Percentiles rank a stretch among this genome's conserved stretches.
Conservation (phyloP, 2,113 vertebrate species). For the Pomatostomus ruficeps region DNA sequence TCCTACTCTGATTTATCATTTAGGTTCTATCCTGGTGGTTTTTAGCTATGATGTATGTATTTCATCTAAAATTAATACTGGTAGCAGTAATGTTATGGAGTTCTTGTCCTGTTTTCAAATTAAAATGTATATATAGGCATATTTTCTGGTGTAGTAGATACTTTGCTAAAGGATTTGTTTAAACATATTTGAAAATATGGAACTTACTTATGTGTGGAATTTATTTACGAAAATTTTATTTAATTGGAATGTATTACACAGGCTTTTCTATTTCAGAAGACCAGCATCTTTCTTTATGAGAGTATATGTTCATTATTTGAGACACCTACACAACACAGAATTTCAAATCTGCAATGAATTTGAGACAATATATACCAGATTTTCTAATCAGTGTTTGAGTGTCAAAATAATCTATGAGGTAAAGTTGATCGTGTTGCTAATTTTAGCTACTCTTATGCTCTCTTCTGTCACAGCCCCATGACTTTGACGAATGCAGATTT, state of each 20-base stretch:
- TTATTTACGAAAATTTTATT: background rate
- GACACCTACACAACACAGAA: background rate
- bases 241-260: background rate
- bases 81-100: background rate
- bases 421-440: background rate
- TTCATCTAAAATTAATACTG: background rate
- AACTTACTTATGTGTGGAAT: background rate
- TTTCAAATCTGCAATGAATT: background rate
- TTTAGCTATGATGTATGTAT: background rate
- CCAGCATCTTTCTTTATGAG: background rate
- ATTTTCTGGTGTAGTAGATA: background rate
- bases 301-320: background rate
- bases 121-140: background rate
- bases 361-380: background rate
- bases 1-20: background rate
- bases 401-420: background rate
- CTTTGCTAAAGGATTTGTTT: background rate
- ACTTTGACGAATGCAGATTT: slow-evolving; percentile 98
- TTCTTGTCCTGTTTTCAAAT: background rate
- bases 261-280: background rate
- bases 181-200: background rate
- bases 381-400: background rate
- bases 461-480: slow-evolving; percentile 83
- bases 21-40: background rate
- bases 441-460: background rate